Base-by-base conservation (phyloP, 2,888 invertebrate species). In the Perdita meconis region DNA sequence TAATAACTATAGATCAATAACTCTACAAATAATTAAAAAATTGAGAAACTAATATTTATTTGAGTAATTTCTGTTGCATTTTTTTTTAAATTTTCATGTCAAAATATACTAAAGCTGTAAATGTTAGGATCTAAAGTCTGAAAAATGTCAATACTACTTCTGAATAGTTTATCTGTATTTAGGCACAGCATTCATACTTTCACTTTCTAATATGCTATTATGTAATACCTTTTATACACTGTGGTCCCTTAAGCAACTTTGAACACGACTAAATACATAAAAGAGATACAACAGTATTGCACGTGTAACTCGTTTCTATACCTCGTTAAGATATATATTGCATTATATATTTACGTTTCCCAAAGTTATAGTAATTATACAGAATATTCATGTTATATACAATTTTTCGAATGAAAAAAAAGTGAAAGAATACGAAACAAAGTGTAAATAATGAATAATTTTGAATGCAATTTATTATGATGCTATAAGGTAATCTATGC, bases 121-220 rank as follows among this genome's bases (percentile, higher is more conserved):
- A 19, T 5, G 16, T 13, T 13, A 6, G 40, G 22, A 55, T 36
- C 44, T 47, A 13, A 22, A 30, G 61, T 22, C 63, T 59, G 16
- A n/a, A 44, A 59, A 44, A 59, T 47, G 65, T 66, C 19, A 44
- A 47, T 50, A 60, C 55, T 73, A 76, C 13, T 47, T 8, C 22
- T 22, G 50, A 78, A 69, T 76, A 76, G 50, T 70, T 70, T 65
- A 76, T 44, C 38, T 50, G 22, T 79, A 64, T 65, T 72, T 72
- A 79, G 72, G 78, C 79, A 78, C 79, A 65, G 57, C 50, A 65
- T 71, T 71, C 67, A 69, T 78, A 80, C 79, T 78, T 79, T 72
- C 78, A 71, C 72, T 71, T 59, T 6, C 50, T 68, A 78, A 68
- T 55, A 68, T 65, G 40, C 42, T 73, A 78, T 65, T 53, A n/a